phyloP scores from a whole-genome alignment of 2,113 vertebrate species.

The Raphicerus campestris region DNA sequence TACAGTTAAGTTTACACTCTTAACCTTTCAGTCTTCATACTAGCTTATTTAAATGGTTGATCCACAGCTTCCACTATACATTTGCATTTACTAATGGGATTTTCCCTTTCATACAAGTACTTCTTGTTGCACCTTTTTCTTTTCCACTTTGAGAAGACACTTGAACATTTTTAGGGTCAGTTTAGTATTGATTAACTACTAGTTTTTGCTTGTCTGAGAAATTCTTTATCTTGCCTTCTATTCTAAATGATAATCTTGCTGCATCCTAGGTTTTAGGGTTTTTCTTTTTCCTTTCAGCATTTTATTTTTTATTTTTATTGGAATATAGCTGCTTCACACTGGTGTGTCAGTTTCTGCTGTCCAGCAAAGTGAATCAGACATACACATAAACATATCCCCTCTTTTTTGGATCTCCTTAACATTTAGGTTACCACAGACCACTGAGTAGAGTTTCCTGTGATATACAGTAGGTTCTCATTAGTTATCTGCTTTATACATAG shows the following conservation, averaged over 20 bases:
- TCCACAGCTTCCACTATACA: background rate
- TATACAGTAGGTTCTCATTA: background rate
- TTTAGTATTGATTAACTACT: background rate
- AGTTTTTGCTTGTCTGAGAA: background rate
- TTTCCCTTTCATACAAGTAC: background rate
- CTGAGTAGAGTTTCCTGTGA: background rate
- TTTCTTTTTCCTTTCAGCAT: background rate
- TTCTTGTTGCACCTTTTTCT: background rate
- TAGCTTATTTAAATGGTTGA: background rate
- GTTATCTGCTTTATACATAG: background rate
- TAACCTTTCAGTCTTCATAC: background rate
- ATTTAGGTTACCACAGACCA: background rate
- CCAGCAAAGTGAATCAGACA: background rate
- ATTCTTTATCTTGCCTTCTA: background rate
- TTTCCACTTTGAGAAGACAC: background rate
- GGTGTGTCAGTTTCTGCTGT: background rate
- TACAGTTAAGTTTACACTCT: background rate
- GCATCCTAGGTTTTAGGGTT: background rate
- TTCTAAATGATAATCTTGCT: background rate
- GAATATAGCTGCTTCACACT: background rate
- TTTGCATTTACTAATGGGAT: background rate
- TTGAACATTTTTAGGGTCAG: background rate
- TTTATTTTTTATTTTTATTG: background rate
- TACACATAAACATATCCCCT: background rate
- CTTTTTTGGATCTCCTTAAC: background rate